A percentile compares a stretch with the other conserved stretches of the same genome.
phyloP scores from a whole-genome alignment of 2,113 vertebrate genomes.

The Pongo pygmaeus region DNA sequence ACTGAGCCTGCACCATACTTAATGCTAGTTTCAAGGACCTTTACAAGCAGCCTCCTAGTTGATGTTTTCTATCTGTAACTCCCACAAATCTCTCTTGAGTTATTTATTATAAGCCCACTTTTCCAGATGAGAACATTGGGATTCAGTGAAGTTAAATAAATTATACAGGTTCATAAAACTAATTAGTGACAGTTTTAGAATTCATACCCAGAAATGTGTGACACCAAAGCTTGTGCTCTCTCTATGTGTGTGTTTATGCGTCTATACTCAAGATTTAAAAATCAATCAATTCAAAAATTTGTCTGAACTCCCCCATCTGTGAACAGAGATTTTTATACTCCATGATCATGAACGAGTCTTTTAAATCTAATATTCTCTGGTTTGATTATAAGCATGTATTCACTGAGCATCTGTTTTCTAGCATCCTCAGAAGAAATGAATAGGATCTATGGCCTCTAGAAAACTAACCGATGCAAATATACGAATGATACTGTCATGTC shows the following conservation, averaged over 20 bases:
- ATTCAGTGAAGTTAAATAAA: neutral
- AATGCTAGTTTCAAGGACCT: neutral
- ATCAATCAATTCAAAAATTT: neutral
- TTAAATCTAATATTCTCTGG: neutral
- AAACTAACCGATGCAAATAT: neutral
- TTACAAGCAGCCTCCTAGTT: neutral
- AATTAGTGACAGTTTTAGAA: neutral
- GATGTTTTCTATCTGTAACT: neutral
- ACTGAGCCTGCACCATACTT: fast-evolving
- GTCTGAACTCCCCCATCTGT: neutral
- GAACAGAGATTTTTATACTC: neutral
- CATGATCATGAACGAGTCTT: neutral
- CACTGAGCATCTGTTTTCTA: neutral
- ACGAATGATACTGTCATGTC: fast-evolving
- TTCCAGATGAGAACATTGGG: neutral
- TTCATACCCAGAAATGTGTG: neutral
- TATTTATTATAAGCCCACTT: neutral
- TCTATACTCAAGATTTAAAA: neutral
- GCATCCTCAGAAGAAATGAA: neutral
- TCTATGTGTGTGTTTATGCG: neutral
- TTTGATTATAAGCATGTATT: neutral
- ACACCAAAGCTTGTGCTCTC: neutral
- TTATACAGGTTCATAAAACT: neutral
- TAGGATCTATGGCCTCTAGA: neutral
- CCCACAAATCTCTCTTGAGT: neutral